These are phyloP conservation scores for Crotalus viridis DNA, from an alignment of 2,113 vertebrate genomes.

Conservation along the genomic window DNA sequence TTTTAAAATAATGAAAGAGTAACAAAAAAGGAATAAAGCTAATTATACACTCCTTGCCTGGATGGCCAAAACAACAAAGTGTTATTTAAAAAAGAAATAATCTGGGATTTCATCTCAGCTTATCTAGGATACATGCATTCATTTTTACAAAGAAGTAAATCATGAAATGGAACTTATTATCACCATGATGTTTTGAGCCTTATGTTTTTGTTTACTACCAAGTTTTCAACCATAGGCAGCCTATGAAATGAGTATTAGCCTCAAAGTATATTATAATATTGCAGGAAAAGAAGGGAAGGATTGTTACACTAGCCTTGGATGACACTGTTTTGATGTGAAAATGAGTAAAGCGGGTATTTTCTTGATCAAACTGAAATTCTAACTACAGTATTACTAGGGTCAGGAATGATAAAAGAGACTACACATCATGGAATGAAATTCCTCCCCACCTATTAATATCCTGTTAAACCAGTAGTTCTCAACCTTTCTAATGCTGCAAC, in stretches of 20 bases:
- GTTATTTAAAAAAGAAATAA: not conserved
- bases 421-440: not conserved
- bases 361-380: not conserved
- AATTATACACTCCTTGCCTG: not conserved
- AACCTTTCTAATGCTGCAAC: too few species aligned
- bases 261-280: not conserved
- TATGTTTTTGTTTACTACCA: not conserved
- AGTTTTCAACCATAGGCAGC: not conserved
- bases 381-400: not conserved
- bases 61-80: not conserved
- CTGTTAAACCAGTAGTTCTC: not conserved
- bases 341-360: not conserved
- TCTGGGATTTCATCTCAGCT: not conserved
- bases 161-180: not conserved
- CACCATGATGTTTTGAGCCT: not conserved
- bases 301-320: not conserved
- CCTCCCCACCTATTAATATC: not conserved
- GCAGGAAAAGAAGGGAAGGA: not conserved
- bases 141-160: not conserved
- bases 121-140: not conserved
- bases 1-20: not conserved
- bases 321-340: not conserved
- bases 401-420: not conserved
- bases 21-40: not conserved
- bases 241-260: not conserved